Conservation (phyloP, 2,113 vertebrate species). For the Turnix velox region DNA sequence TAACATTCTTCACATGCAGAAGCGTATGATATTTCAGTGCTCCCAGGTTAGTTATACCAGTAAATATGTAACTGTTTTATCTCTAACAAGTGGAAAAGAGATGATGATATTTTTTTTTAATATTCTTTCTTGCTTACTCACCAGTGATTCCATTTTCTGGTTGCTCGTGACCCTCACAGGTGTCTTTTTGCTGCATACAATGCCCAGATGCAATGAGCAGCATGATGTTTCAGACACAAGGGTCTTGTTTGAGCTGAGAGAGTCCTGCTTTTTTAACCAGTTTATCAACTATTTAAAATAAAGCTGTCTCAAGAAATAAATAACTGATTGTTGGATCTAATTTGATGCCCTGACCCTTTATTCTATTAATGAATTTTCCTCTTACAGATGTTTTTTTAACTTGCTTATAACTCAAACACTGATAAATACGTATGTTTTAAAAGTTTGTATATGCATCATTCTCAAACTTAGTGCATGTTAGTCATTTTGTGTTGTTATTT, state of each 20-base stretch:
- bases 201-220: background rate
- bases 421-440: background rate
- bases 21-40: background rate
- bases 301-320: background rate
- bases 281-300: background rate
- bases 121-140: background rate
- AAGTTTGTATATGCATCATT: background rate
- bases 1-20: background rate
- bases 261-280: background rate
- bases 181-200: background rate
- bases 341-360: background rate
- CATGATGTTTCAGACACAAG: background rate
- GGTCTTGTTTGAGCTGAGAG: background rate
- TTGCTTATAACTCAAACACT: background rate
- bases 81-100: background rate
- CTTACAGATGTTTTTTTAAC: background rate
- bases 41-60: background rate
- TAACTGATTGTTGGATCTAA: background rate
- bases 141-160: background rate
- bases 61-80: background rate
- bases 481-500: background rate
- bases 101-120: background rate
- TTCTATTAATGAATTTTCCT: background rate
- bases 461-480: background rate
- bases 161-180: background rate